phyloP scores from a whole-genome alignment of 2,888 invertebrate species.

The Dolomedes plantarius region DNA sequence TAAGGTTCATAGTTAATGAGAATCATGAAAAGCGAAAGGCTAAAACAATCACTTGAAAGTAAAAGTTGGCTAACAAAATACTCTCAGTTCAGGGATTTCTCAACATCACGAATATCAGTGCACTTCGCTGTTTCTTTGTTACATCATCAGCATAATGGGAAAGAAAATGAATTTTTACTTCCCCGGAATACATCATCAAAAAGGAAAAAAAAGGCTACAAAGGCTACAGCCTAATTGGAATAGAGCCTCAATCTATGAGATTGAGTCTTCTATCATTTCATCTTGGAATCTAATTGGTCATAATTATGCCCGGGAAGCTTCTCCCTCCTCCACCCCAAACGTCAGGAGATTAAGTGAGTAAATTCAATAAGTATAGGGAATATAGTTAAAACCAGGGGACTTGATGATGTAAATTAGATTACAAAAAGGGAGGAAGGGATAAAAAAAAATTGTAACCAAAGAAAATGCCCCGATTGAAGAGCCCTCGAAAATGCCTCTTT shows the following conservation, averaged over 20 bases:
- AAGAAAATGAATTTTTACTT: too few species aligned
- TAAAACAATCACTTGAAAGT: too few species aligned
- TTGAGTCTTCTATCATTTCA: not conserved
- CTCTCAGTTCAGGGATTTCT: too few species aligned
- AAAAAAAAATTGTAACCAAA: not conserved
- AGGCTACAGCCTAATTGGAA: not conserved
- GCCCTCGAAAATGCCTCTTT: slow-evolving; percentile 25
- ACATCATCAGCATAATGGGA: too few species aligned
- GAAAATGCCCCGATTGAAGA: not conserved
- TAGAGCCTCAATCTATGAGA: not conserved
- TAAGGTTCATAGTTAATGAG: too few species aligned
- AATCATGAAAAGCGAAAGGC: too few species aligned
- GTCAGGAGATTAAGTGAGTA: slow-evolving; percentile 50
- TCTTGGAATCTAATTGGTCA: not conserved
- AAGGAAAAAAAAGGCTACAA: too few species aligned
- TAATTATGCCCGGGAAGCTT: not conserved
- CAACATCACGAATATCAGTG: too few species aligned
- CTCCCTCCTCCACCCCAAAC: not conserved
- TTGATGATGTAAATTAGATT: slow-evolving; percentile 66
- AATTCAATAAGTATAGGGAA: slow-evolving; percentile 67
- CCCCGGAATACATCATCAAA: too few species aligned
- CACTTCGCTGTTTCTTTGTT: too few species aligned
- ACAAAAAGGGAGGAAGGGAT: not conserved
- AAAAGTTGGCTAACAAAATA: too few species aligned
- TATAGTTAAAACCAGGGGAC: slow-evolving; percentile 51